A percentile compares a stretch with the other conserved stretches of the same genome.
phyloP scores from a whole-genome alignment of 2,888 invertebrate genomes.

The Perizoma affinitatum region DNA sequence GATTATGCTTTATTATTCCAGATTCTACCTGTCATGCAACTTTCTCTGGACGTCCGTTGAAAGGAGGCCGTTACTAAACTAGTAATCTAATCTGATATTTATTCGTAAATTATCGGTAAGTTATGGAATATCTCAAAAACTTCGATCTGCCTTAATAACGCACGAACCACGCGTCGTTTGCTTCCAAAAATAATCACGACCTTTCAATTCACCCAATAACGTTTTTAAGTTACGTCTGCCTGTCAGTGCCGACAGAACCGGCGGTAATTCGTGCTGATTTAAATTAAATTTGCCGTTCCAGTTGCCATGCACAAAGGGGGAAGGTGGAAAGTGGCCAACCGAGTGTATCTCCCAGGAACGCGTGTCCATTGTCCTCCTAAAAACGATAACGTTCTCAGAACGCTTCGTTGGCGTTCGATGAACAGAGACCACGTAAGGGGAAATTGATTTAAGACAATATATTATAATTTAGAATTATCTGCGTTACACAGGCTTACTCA shows the following conservation, averaged over 20 bases:
- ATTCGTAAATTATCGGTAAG: too few relatives aligned
- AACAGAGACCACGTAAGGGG: too few relatives aligned
- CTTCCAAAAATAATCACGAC: constrained; percentile 14
- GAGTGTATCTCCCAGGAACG: constrained; percentile 57
- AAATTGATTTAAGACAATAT: too few relatives aligned
- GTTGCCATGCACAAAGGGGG: constrained; percentile 51
- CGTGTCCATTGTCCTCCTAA: constrained; percentile 24
- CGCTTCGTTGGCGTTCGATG: too few relatives aligned
- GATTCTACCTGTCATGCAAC: too few relatives aligned
- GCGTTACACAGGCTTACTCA: too few relatives aligned
- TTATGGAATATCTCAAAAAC: too few relatives aligned
- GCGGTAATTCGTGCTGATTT: constrained; percentile 32
- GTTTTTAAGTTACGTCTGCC: background rate
- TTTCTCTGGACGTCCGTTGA: too few relatives aligned
- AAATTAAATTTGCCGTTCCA: constrained; percentile 60
- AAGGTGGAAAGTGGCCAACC: constrained; percentile 57
- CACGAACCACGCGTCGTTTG: background rate
- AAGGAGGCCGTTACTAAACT: too few relatives aligned
- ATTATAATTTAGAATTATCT: too few relatives aligned
- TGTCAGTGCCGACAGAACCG: constrained; percentile 5
- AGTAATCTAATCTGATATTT: too few relatives aligned
- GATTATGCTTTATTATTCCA: too few relatives aligned
- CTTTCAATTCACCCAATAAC: constrained; percentile 5
- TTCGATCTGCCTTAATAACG: background rate
- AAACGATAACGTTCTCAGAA: background rate